Conservation (phyloP, 2,797 vertebrate species). For the Mus caroli region DNA sequence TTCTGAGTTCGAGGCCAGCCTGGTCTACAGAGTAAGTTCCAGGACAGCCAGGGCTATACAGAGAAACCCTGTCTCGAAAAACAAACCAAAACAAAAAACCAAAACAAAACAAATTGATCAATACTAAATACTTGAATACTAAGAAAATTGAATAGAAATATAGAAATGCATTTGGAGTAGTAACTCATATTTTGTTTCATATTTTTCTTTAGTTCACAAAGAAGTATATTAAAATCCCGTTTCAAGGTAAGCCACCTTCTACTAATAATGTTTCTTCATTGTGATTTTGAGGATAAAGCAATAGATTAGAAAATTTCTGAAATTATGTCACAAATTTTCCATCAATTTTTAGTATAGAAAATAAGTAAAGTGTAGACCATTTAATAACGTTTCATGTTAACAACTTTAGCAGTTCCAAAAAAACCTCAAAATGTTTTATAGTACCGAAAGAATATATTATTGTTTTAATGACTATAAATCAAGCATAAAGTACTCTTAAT, state of each 20-base stretch:
- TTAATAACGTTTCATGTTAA: constrained; percentile 34
- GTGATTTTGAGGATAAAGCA: constrained; percentile 66
- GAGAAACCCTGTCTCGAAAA: too few species aligned
- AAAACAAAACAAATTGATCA: too few species aligned
- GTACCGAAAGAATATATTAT: constrained; percentile 28
- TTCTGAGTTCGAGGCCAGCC: too few species aligned
- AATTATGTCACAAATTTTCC: constrained; percentile 25
- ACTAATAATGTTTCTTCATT: constrained; percentile 52
- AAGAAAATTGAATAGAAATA: constrained; percentile 52
- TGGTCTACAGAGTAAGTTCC: too few species aligned
- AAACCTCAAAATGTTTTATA: constrained; percentile 61
- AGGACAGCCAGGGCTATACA: too few species aligned
- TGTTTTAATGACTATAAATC: constrained; percentile 49
- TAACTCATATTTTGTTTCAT: constrained; percentile 70
- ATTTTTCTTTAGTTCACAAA: constrained; percentile 87
- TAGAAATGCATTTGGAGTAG: constrained; percentile 49
- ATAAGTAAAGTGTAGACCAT: constrained; percentile 41
- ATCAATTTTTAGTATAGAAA: constrained; percentile 36
- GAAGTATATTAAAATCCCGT: constrained; percentile 87
- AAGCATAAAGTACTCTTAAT: constrained; percentile 22
- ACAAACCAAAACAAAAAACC: too few species aligned
- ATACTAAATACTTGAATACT: background rate
- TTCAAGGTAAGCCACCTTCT: constrained; percentile 87
- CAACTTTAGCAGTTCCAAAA: background rate
- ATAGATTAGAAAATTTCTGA: constrained; percentile 44